A percentile compares a stretch with the other conserved stretches of the same genome.
Conservation (phyloP, 2,888 invertebrate species). For the Hedya salicella region DNA sequence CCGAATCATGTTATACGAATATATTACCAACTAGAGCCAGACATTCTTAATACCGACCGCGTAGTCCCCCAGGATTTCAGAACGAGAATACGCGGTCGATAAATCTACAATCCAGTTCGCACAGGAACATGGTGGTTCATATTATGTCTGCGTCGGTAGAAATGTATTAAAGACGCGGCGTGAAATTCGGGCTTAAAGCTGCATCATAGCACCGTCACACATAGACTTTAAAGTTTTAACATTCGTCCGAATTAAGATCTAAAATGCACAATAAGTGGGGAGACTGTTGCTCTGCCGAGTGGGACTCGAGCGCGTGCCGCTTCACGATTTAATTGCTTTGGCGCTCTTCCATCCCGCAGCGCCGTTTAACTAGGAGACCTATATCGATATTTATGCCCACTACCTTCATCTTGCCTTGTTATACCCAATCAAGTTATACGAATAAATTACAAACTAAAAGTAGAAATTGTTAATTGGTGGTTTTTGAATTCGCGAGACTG, state of each 20-base stretch:
- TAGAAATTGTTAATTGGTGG: not conserved
- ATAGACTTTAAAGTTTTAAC: too few relatives aligned
- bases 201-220: too few relatives aligned
- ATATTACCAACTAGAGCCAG: too few relatives aligned
- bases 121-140: too few relatives aligned
- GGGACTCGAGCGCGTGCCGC: slow-evolving; percentile 62
- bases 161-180: too few relatives aligned
- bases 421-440: slow-evolving; percentile 2
- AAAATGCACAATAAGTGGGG: slow-evolving; percentile 8
- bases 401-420: slow-evolving; percentile 8
- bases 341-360: slow-evolving; percentile 70
- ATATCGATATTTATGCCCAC: slow-evolving; percentile 23
- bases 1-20: slow-evolving; percentile 5
- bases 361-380: slow-evolving; percentile 46
- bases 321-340: slow-evolving; percentile 79
- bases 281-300: slow-evolving; percentile 44
- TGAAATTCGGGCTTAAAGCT: too few relatives aligned
- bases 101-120: too few relatives aligned
- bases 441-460: not conserved
- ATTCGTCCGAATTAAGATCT: not conserved
- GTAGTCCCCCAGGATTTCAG: too few relatives aligned
- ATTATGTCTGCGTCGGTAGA: too few relatives aligned
- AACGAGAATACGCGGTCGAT: too few relatives aligned
- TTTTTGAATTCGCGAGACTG: not conserved
- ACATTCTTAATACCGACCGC: too few relatives aligned